Evolutionary conservation across 2,888 invertebrate species (phyloP).

Genomic region (Ichneumon xanthorius): DNA sequence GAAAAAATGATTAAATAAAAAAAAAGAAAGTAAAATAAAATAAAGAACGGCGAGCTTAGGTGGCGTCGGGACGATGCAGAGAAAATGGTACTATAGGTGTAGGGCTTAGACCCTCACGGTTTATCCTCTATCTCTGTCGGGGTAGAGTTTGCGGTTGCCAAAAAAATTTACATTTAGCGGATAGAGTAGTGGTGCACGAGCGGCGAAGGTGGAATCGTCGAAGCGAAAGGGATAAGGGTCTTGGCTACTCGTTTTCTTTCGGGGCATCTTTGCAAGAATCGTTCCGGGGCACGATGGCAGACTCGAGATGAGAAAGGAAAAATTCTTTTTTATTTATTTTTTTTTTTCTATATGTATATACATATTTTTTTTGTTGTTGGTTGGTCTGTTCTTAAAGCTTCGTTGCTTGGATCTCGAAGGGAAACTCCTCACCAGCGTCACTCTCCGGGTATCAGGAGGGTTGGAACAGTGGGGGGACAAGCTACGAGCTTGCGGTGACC

Average conservation of each 20-base stretch:
- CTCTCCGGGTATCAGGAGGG: conserved; percentile 23
- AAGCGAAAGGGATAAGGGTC: conserved; percentile 54
- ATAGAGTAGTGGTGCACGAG: conserved; percentile 52
- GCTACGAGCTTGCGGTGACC: conserved; percentile 53
- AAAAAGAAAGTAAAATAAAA: conserved; percentile 4
- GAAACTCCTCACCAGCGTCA: conserved; percentile 15
- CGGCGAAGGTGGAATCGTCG: conserved; percentile 50
- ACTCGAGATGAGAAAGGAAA: background rate
- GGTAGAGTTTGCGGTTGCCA: conserved; percentile 70
- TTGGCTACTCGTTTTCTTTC: conserved; percentile 63
- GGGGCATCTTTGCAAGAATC: conserved; percentile 34
- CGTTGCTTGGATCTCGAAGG: conserved; percentile 7
- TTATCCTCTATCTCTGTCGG: conserved; percentile 30
- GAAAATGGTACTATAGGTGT: conserved; percentile 37
- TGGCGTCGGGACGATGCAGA: conserved; percentile 30
- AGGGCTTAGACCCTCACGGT: conserved; percentile 33
- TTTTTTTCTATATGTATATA: background rate
- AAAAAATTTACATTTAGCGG: conserved; percentile 78
- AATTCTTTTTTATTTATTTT: background rate
- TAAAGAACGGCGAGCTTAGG: conserved; percentile 26
- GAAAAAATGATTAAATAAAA: conserved; percentile 16
- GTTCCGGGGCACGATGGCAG: background rate
- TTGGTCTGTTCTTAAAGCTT: conserved; percentile 1
- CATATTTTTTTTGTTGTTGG: background rate
- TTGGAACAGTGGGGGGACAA: background rate